Conservation (phyloP, 1,140 invertebrate genomes). For the Calycopis cecrops region DNA sequence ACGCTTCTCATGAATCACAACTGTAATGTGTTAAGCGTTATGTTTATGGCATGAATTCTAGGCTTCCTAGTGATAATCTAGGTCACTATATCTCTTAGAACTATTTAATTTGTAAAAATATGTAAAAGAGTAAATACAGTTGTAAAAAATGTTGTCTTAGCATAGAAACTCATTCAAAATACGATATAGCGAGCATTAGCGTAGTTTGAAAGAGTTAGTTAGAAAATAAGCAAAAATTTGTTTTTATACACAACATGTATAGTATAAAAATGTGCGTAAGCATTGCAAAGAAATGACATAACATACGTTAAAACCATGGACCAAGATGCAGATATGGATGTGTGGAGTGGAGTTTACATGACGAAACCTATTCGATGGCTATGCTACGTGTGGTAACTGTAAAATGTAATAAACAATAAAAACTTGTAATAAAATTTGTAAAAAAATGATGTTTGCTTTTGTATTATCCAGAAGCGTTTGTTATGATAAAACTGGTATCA, state of each 20-base stretch:
- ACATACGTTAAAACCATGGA: slow-evolving; percentile 23
- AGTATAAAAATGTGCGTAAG: slow-evolving; percentile 44
- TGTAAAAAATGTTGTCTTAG: not conserved
- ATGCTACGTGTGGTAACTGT: slow-evolving; percentile 16
- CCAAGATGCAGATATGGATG: slow-evolving; percentile 31
- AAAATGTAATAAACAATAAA: slow-evolving; percentile 16
- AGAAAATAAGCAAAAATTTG: not conserved
- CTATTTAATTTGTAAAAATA: not conserved
- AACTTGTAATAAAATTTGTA: slow-evolving; percentile 9
- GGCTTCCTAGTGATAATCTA: slow-evolving; percentile 9
- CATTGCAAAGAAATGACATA: slow-evolving; percentile 50
- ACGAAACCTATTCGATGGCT: slow-evolving; percentile 25
- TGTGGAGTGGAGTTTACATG: slow-evolving; percentile 31
- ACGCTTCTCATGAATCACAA: slow-evolving; percentile 2
- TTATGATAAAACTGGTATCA: slow-evolving; percentile 19
- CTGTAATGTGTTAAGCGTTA: slow-evolving; percentile 11
- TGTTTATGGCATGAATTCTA: slow-evolving; percentile 11
- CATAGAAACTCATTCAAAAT: slow-evolving; percentile 2
- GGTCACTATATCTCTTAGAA: slow-evolving; percentile 1
- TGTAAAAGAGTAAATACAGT: not conserved
- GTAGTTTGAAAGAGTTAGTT: slow-evolving; percentile 1
- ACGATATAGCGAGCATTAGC: not conserved
- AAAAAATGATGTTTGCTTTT: slow-evolving; percentile 7
- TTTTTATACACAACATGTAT: slow-evolving; percentile 3
- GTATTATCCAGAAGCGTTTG: slow-evolving; percentile 35